These are phyloP conservation scores for Lophura swinhoii DNA, from an alignment of 2,797 vertebrate species.

Conservation along the genomic window DNA sequence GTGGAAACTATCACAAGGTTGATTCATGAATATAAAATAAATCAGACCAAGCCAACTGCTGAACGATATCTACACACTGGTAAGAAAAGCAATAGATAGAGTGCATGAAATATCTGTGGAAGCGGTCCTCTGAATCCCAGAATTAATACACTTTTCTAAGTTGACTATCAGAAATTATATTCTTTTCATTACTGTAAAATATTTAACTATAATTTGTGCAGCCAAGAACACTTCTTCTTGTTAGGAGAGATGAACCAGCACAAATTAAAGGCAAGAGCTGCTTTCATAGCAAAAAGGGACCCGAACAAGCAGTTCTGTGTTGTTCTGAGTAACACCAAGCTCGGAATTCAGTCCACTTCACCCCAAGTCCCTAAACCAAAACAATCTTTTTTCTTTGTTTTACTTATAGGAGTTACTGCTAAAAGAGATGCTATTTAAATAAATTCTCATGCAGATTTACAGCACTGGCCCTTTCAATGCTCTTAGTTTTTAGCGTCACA, in stretches of 20 bases:
- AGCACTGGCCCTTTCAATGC: constrained; percentile 8
- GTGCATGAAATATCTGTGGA: constrained; percentile 4
- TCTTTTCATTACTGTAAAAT: constrained; percentile 15
- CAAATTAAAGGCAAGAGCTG: not conserved
- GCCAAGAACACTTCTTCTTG: not conserved
- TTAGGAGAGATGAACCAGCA: not conserved
- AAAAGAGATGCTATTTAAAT: constrained; percentile 1
- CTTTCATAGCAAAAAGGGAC: not conserved
- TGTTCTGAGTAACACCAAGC: not conserved
- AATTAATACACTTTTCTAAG: constrained; percentile 21
- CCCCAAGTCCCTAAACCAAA: not conserved
- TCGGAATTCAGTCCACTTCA: not conserved
- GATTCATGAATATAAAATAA: constrained; percentile 43
- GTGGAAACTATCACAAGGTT: constrained; percentile 7
- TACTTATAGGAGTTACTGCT: not conserved
- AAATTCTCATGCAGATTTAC: constrained; percentile 14
- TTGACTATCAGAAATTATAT: not conserved
- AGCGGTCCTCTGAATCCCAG: constrained; percentile 11
- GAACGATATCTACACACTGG: not conserved
- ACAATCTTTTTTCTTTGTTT: not conserved
- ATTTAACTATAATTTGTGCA: constrained; percentile 15
- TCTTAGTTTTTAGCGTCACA: constrained; percentile 13
- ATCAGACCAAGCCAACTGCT: not conserved
- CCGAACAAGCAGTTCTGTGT: not conserved
- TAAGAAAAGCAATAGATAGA: not conserved